Evolutionary conservation across 2,888 invertebrate genomes (phyloP).

Genomic region (Spilarctia lutea): DNA sequence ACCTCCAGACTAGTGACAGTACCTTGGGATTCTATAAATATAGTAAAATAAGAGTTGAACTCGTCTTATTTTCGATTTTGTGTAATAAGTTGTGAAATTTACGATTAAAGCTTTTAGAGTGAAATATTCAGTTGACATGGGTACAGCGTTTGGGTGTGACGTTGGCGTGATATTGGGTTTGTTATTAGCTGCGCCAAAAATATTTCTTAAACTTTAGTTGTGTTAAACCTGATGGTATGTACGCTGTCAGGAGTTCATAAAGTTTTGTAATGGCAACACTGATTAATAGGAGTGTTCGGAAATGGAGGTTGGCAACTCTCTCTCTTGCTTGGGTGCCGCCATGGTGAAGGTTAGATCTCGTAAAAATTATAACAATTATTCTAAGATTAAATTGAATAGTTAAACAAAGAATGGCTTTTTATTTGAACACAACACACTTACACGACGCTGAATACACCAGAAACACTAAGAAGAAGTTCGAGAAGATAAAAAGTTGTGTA

Average conservation of each 20-base stretch:
- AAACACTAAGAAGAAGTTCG: too few species aligned
- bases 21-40: constrained; percentile 11
- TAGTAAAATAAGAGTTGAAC: not conserved
- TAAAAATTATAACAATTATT: too few species aligned
- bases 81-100: not conserved
- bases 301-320: too few species aligned
- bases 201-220: not conserved
- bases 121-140: constrained; percentile 13
- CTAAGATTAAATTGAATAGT: too few species aligned
- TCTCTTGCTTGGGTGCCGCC: too few species aligned
- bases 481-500: not conserved
- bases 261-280: too few species aligned
- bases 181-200: constrained; percentile 6
- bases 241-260: too few species aligned
- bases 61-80: not conserved
- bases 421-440: too few species aligned
- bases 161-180: constrained; percentile 1
- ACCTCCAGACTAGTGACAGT: constrained; percentile 13
- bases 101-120: constrained; percentile 9
- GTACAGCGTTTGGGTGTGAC: constrained; percentile 6
- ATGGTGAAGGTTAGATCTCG: too few species aligned
- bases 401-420: too few species aligned
- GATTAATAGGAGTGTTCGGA: too few species aligned
- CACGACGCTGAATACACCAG: too few species aligned
- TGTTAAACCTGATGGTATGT: not conserved